Base-by-base conservation (phyloP, 2,113 vertebrate species). In the Oncorhynchus kisutch region DNA sequence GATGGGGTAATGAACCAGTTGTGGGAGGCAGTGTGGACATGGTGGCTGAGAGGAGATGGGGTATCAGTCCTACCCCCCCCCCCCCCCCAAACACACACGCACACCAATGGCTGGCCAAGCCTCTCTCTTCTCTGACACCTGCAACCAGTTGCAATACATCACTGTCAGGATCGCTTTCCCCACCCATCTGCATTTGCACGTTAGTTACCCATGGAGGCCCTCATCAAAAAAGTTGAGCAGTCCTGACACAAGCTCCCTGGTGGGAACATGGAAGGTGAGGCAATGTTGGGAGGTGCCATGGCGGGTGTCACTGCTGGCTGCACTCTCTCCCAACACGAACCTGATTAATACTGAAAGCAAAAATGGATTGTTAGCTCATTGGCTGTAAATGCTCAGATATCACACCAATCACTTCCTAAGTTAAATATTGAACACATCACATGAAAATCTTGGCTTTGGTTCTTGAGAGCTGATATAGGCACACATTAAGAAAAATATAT, bases 71-170 rank as follows among this genome's bases (percentile, higher is more conserved):
- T 22, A 79, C 75, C 64, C 71, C 76, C 67, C 34, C 78, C 69
- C n/a, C n/a, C 72, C 67, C 45, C 3, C 29, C 67, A 74, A 79
- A 60, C 73, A 80, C 48, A 51, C 66, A 70, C 67, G 54, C 66
- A 29, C 74, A 74, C 79, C 85, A 80, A 71, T 85, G 95, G 92
- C 93, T 94, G 94, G 92, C 92, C 90, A 90, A 94, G 93, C 93
- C 90, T 95, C 82, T 88, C 94, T 89, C 94, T 45, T 45, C 82
- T 90, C 92, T 92, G 94, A 96, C 96, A 97, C 95, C 94, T 95
- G 96, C 95, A 97, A 96, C 95, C 95, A 95, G 96, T 96, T 97
- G 97, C 95, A 96, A 98, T 99, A 96, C 94, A 98, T 99, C 97
- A 98, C 96, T 98, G 97, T 99, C 97, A 98, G 91, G 92, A 94